Evolutionary conservation across 2,888 invertebrate genomes (phyloP), one percentile per base, ranked within the genome.

Genomic region (Bibio marci): DNA sequence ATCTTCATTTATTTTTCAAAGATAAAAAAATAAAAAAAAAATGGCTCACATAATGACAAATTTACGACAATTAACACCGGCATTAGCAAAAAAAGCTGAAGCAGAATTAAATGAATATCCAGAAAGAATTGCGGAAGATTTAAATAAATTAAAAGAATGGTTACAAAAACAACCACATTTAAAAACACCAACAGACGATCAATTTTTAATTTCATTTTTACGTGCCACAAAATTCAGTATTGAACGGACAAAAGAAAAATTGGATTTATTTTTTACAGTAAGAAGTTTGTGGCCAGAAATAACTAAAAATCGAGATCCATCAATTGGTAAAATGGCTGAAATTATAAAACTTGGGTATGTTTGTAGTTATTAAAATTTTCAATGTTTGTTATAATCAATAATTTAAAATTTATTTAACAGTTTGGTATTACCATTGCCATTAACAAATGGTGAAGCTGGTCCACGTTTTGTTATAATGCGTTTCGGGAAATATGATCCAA

Each of bases 221-320:
- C 60, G 71, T 30, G 67, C 66, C 30, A 63, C 64, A 45, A 68
- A 64, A 46, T 67, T 64, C 52, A 65, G 65, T 47, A 49, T 70
- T 47, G 69, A 70, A 42, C 52, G 58, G 14, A 63, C 68, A 18
- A 69, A 71, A 47, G 58, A 64, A 41, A 70, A 71, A 45, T 47
- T 72, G 7, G 66, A 70, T 39, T 65, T 66, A 58, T 73, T 66
- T 49, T 73, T 73, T 49, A 70, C 70, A 8, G 53, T 59, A 50
- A 67, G 69, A 44, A 63, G 65, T 3, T 57, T 68, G 26, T 60
- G 70, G 1, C 73, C 76, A 2, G 73, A 75, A 47, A 60, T 73
- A 44, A 69, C 69, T 47, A 58, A 48, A 38, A 45, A 51, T 30
- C 52, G 55, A 3, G 37, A 46, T n/a, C 49, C 55, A 7, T 52